These are phyloP conservation scores for Kryptolebias marmoratus DNA, from an alignment of 2,113 vertebrate species.

Conservation along the genomic window DNA sequence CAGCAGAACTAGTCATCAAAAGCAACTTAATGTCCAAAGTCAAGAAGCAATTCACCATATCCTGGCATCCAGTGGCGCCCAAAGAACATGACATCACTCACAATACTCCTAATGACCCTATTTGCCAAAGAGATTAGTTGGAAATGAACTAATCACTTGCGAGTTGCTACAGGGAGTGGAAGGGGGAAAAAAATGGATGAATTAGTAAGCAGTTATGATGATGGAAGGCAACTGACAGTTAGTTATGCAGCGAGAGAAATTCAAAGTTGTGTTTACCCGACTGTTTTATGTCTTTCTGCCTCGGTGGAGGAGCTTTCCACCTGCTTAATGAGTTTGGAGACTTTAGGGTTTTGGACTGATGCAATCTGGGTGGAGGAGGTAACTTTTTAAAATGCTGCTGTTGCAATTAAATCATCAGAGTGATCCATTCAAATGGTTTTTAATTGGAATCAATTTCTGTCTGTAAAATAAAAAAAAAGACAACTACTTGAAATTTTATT, in stretches of 20 bases:
- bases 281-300: conserved; percentile 76
- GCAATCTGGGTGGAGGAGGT: conserved; percentile 49
- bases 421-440: conserved; percentile 34
- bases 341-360: conserved; percentile 64
- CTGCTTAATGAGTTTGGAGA: conserved; percentile 70
- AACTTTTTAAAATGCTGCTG: conserved; percentile 46
- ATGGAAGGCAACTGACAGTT: conserved; percentile 74
- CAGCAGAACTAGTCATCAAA: conserved; percentile 38
- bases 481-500: neutral
- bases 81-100: conserved; percentile 66
- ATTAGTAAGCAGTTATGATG: conserved; percentile 78
- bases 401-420: conserved; percentile 28
- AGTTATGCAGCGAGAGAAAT: conserved; percentile 71
- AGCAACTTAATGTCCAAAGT: conserved; percentile 47
- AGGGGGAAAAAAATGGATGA: conserved; percentile 50
- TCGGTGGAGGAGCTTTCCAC: conserved; percentile 60
- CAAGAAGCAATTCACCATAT: conserved; percentile 37
- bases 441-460: conserved; percentile 1
- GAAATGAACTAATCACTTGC: conserved; percentile 73
- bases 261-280: conserved; percentile 76
- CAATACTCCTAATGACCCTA: conserved; percentile 70
- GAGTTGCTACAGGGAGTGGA: conserved; percentile 49
- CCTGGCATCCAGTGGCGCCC: conserved; percentile 32
- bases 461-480: neutral
- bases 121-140: conserved; percentile 62